Conservation (phyloP, 2,888 invertebrate genomes). For the Meganola albula region DNA sequence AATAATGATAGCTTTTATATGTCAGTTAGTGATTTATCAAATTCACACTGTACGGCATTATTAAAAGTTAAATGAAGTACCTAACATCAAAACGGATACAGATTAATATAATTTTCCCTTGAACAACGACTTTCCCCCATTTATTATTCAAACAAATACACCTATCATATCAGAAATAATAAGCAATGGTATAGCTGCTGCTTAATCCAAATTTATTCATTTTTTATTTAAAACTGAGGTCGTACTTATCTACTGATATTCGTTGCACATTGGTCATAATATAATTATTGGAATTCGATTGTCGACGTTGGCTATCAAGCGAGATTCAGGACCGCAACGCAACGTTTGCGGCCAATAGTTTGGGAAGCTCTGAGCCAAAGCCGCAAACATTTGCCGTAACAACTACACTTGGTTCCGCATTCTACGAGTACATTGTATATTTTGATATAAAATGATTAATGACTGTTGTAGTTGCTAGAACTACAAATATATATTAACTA, state of each 20-base stretch:
- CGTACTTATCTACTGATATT: constrained; percentile 20
- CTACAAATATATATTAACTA: too few relatives aligned
- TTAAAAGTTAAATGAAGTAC: too few relatives aligned
- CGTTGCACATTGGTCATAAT: constrained; percentile 32
- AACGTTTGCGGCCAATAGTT: constrained; percentile 49
- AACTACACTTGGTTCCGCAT: constrained; percentile 39
- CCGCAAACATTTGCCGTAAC: constrained; percentile 43
- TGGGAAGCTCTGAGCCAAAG: constrained; percentile 32
- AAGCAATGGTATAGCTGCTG: neutral
- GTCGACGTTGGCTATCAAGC: constrained; percentile 32
- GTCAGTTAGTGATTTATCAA: too few relatives aligned
- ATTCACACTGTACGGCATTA: too few relatives aligned
- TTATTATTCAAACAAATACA: neutral
- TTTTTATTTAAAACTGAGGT: constrained; percentile 12
- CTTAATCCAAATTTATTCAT: constrained; percentile 16
- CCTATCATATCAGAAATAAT: neutral
- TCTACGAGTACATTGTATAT: too few relatives aligned
- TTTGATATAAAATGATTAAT: too few relatives aligned
- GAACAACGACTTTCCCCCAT: too few relatives aligned
- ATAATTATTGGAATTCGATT: constrained; percentile 50
- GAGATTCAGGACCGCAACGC: constrained; percentile 36
- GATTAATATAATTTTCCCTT: too few relatives aligned
- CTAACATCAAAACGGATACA: too few relatives aligned
- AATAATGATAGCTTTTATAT: too few relatives aligned
- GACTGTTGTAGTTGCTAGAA: too few relatives aligned